A percentile compares a stretch with the other conserved stretches of the same genome.
phyloP scores from a whole-genome alignment of 2,797 vertebrate species.

The Aeoliscus strigatus region DNA sequence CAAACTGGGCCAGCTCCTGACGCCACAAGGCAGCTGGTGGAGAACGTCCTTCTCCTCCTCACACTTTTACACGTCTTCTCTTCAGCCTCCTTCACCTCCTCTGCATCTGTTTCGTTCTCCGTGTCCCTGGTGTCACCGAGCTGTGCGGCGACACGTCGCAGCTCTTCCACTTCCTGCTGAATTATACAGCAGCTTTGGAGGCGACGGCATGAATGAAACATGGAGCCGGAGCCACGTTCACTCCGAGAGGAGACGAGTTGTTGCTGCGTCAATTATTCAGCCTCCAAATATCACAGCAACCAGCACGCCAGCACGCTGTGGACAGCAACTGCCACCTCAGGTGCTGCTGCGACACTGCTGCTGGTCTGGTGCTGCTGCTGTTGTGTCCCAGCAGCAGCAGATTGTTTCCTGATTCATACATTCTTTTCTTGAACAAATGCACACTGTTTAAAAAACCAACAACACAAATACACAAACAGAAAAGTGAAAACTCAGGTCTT shows the following conservation, averaged over 20 bases:
- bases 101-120: conserved; percentile 60
- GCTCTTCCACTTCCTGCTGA: conserved; percentile 79
- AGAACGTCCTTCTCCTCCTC: conserved; percentile 72
- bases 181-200: conserved; percentile 81
- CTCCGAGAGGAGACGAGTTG: conserved; percentile 65
- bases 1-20: conserved; percentile 67
- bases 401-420: too few relatives aligned
- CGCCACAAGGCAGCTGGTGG: conserved; percentile 72
- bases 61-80: conserved; percentile 63
- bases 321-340: conserved; percentile 66
- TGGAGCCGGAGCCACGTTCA: conserved; percentile 73
- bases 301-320: conserved; percentile 65
- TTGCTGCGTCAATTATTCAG: conserved; percentile 75
- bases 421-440: too few relatives aligned
- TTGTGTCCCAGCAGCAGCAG: conserved; percentile 4
- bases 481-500: too few relatives aligned
- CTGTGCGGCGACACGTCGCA: conserved; percentile 75
- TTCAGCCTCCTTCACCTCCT: conserved; percentile 36
- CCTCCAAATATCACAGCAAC: conserved; percentile 70
- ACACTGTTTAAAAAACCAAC: too few relatives aligned
- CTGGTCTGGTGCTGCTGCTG: conserved; percentile 25
- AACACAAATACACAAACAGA: not conserved
- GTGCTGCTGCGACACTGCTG: too few relatives aligned
- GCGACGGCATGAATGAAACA: conserved; percentile 87
- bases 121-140: conserved; percentile 63